Conservation (phyloP, 2,113 vertebrate species). For the Pachyramphus minor region DNA sequence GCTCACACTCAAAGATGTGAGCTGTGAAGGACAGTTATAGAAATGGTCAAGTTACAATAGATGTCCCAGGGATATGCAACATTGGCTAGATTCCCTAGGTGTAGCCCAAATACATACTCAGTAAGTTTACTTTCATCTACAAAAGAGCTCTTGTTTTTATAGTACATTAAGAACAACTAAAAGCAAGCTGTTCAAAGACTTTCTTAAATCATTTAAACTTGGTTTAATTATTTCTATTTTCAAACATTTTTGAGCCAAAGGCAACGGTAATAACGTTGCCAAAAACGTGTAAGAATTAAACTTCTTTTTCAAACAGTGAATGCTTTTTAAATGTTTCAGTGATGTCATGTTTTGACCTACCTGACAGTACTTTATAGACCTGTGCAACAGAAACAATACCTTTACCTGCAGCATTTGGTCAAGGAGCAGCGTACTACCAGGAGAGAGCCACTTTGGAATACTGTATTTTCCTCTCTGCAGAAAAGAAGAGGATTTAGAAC, state of each 20-base stretch:
- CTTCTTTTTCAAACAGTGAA: neutral
- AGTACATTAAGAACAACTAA: neutral
- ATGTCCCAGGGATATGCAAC: neutral
- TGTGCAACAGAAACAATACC: neutral
- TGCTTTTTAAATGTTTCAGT: neutral
- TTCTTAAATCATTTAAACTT: neutral
- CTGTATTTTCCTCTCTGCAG: slow-evolving; percentile 86
- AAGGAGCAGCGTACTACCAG: slow-evolving; percentile 82
- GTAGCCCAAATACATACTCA: neutral
- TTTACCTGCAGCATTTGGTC: slow-evolving; percentile 96
- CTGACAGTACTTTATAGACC: neutral
- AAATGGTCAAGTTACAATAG: neutral
- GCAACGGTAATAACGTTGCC: fast-evolving
- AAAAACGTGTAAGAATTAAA: neutral
- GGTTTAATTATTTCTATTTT: neutral
- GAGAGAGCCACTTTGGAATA: slow-evolving; percentile 88
- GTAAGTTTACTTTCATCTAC: neutral
- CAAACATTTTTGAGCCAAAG: neutral
- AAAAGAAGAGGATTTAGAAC: neutral
- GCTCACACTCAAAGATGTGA: neutral
- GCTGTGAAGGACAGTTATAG: neutral
- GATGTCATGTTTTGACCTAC: neutral
- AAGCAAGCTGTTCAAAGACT: neutral
- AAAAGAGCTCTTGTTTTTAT: neutral
- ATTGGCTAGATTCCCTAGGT: neutral